A percentile compares a stretch with the other conserved stretches of the same genome.
Evolutionary conservation across 2,888 invertebrate genomes (phyloP).

Genomic region (Eumacrocentrus americanus): DNA sequence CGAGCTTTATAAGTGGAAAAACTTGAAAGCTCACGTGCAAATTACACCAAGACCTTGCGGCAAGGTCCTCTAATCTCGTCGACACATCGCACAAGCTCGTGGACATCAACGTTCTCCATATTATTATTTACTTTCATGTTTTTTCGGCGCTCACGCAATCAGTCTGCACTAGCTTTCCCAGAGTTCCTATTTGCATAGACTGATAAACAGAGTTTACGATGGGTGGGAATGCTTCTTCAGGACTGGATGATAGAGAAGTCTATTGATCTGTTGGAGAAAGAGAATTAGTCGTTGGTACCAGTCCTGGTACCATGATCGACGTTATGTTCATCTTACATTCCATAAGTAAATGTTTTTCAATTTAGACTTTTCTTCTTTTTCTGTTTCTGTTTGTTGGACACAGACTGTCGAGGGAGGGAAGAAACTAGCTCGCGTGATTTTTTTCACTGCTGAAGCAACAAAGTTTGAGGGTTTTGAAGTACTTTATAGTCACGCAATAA

Average conservation of each 20-base stretch:
- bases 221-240: background rate
- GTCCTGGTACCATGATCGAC: conserved; percentile 27
- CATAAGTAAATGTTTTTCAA: background rate
- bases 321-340: conserved; percentile 22
- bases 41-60: conserved; percentile 46
- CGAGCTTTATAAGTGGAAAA: conserved; percentile 21
- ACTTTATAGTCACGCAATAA: conserved; percentile 41
- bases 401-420: background rate
- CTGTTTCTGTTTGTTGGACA: background rate
- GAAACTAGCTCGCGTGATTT: conserved; percentile 41
- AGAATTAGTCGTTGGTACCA: conserved; percentile 27
- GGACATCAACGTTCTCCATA: conserved; percentile 4
- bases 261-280: conserved; percentile 1
- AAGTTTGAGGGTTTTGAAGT: conserved; percentile 26
- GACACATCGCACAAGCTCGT: conserved; percentile 24
- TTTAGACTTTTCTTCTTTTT: background rate
- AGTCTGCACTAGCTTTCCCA: background rate
- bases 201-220: background rate
- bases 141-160: background rate
- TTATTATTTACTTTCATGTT: conserved; percentile 12
- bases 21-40: conserved; percentile 40
- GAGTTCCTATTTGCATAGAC: background rate
- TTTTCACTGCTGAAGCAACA: conserved; percentile 15
- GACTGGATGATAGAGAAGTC: conserved; percentile 7
- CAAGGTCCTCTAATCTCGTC: conserved; percentile 46